Percentiles rank a stretch among this genome's conserved stretches.
Conservation (phyloP, 2,888 invertebrate species). For the Eremobia ochroleuca region DNA sequence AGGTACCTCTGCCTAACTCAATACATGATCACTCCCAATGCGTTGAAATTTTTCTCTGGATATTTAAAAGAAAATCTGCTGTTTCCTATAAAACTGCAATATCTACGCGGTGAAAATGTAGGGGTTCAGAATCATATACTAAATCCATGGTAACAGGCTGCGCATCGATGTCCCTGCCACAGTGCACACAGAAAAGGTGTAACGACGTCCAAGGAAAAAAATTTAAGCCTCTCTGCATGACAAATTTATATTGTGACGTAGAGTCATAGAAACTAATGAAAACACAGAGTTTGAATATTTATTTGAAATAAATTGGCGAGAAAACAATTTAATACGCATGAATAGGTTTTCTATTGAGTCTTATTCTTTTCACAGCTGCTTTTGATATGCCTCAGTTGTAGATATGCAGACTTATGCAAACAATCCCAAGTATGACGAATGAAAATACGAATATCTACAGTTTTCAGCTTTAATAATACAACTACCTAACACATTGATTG, state of each 20-base stretch:
- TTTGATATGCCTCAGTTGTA: neutral
- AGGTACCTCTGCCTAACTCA: neutral
- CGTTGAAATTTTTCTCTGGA: too few relatives aligned
- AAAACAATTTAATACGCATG: neutral
- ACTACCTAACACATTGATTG: neutral
- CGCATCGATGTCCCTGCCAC: too few relatives aligned
- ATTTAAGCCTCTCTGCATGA: neutral
- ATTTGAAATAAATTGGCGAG: neutral
- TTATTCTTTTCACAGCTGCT: neutral
- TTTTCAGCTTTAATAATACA: neutral
- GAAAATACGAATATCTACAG: neutral
- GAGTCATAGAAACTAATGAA: neutral
- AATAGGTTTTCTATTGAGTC: neutral
- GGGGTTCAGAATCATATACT: too few relatives aligned
- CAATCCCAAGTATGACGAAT: neutral
- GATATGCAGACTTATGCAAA: neutral
- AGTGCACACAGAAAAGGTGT: neutral
- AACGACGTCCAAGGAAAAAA: neutral
- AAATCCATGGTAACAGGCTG: too few relatives aligned
- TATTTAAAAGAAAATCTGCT: too few relatives aligned
- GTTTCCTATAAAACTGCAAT: too few relatives aligned
- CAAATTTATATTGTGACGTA: neutral
- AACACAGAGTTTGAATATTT: neutral
- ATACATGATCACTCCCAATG: too few relatives aligned
- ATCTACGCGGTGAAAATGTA: too few relatives aligned